Conservation (phyloP, 2,113 vertebrate species). For the Oreotrochilus melanogaster region DNA sequence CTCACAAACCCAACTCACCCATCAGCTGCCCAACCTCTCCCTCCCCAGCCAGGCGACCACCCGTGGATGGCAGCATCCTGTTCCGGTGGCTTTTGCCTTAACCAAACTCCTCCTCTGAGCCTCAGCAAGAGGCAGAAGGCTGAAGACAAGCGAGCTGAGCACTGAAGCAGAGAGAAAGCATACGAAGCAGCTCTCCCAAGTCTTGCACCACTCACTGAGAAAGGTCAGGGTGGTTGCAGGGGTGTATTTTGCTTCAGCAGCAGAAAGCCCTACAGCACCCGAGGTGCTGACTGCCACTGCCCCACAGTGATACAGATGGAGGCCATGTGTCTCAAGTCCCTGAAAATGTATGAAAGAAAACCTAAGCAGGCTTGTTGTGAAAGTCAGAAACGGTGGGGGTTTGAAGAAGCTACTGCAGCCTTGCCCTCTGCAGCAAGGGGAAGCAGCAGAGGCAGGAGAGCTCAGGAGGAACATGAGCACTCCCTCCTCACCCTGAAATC, state of each 20-base stretch:
- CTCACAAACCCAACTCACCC: neutral
- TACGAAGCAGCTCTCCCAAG: neutral
- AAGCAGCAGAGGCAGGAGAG: neutral
- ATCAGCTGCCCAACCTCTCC: neutral
- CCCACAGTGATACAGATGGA: neutral
- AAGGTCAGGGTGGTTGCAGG: neutral
- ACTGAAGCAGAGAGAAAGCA: accelerated
- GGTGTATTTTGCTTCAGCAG: neutral
- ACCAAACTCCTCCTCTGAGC: neutral
- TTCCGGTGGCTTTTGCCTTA: neutral
- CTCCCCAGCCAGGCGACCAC: neutral
- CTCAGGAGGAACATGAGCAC: accelerated
- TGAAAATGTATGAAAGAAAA: neutral
- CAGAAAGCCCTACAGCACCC: neutral
- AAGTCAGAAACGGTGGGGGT: neutral
- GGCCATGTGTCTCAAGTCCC: accelerated
- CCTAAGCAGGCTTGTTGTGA: neutral
- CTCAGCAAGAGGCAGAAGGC: neutral
- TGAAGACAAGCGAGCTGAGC: neutral
- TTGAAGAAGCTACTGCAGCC: neutral
- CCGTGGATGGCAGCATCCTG: accelerated
- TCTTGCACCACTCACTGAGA: neutral
- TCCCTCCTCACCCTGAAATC: neutral
- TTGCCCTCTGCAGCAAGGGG: neutral
- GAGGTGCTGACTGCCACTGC: neutral